Base-by-base conservation (phyloP, 2,888 invertebrate species). In the Amphipyra berbera region DNA sequence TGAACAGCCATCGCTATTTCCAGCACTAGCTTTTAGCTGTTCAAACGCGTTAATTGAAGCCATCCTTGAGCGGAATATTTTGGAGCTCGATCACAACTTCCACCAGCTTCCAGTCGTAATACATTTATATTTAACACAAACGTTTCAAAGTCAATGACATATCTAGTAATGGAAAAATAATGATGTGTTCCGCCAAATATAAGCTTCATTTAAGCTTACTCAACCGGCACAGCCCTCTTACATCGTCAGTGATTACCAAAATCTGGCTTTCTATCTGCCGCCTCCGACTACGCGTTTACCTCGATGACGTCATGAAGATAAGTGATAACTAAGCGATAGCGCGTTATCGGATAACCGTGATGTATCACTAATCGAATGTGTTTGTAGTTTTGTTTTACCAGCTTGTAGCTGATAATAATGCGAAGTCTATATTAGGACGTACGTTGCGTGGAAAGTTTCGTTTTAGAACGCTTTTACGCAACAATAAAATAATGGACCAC, bases 281-380 rank as follows among this genome's bases (percentile, higher is more conserved):
- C 66, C 72, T 75, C 64, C 35, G 59, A 40, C 57, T 65, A 77
- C 74, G 82, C 79, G 81, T 79, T 82, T 81, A 69, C 76, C 65
- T 64, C 57, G 44, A 82, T 90, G 90, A 91, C 92, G 92, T 91
- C 89, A 92, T 76, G 30, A 58, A 59, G 62, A 77, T 85, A 81
- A 74, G 79, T 57, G 65, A 77, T 72, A 78, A 56, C 72, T 69
- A 80, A 67, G 58, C 70, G 82, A 82, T 84, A 88, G 73, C 79
- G 33, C 38, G 48, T 76, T 91, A 92, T 92, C 93, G 80, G 91
- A 90, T 92, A 90, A 78, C 78, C 52, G 83, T 92, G 90, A 92
- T 92, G 92, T 89, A 88, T 86, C 89, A 84, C 90, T 93, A 93
- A 93, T 92, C 92, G 92, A 90, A 88, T 84, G 82, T 85, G 87